A percentile compares a stretch with the other conserved stretches of the same genome.
These are phyloP conservation scores for Seriola rivoliana DNA, from an alignment of 2,113 vertebrate genomes.

Conservation along the genomic window DNA sequence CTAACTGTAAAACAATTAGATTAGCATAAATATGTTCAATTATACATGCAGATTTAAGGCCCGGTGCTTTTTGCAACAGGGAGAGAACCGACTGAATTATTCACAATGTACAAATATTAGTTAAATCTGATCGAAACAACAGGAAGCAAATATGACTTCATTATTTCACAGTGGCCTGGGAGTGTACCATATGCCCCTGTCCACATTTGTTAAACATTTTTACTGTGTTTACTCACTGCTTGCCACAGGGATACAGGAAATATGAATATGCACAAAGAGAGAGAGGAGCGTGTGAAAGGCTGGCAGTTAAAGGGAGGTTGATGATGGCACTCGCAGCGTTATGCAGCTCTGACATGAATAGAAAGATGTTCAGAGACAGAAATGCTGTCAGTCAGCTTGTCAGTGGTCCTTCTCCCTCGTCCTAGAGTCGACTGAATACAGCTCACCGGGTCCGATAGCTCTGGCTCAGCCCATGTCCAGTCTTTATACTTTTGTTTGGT, in stretches of 20 bases:
- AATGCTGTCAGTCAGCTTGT: neutral
- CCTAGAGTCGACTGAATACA: neutral
- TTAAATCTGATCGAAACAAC: conserved; percentile 68
- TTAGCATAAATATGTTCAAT: conserved; percentile 75
- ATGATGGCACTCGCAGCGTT: neutral
- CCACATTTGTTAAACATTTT: conserved; percentile 48
- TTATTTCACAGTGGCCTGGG: conserved; percentile 55
- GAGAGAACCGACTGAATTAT: conserved; percentile 60
- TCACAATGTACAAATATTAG: conserved; percentile 69
- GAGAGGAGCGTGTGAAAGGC: too few species aligned
- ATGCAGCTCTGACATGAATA: neutral
- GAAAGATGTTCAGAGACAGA: neutral
- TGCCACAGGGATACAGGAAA: conserved; percentile 12
- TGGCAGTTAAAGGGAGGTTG: neutral
- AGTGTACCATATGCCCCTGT: conserved; percentile 59
- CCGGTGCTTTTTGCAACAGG: conserved; percentile 47
- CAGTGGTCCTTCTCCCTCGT: too few species aligned
- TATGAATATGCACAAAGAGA: neutral
- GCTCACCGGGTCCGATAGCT: neutral
- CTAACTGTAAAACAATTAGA: conserved; percentile 77
- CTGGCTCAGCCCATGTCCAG: neutral
- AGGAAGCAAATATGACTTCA: conserved; percentile 61
- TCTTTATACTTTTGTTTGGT: neutral
- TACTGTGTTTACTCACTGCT: conserved; percentile 13
- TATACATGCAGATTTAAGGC: conserved; percentile 75